Evolutionary conservation across 2,888 invertebrate species (phyloP).

Genomic region (Sarcophaga rosellei): DNA sequence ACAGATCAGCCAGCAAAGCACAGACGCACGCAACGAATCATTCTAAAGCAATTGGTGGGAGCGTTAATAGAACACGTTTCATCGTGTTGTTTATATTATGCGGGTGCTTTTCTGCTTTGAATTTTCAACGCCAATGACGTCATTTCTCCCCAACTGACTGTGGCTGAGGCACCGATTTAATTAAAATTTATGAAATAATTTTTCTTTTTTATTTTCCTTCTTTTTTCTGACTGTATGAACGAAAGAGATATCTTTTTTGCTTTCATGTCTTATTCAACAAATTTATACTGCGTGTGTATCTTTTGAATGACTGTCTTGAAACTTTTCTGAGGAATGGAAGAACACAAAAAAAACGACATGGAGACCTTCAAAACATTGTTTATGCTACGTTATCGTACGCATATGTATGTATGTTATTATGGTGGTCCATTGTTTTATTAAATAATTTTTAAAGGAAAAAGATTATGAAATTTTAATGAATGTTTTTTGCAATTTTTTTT

Average conservation of each 20-base stretch:
- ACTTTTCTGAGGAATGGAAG: no score
- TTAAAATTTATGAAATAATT: slow-evolving; percentile 26
- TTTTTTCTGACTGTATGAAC: no score
- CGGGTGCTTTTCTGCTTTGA: slow-evolving; percentile 23
- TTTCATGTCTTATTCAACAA: background rate
- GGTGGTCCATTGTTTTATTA: no score
- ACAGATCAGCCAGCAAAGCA: background rate
- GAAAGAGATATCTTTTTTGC: background rate
- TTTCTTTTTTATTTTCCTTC: background rate
- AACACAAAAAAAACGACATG: no score
- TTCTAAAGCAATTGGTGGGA: background rate
- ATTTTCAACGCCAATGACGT: slow-evolving; percentile 31
- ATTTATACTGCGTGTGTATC: no score
- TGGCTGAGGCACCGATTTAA: slow-evolving; percentile 25
- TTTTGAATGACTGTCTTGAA: no score
- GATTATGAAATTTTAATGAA: no score
- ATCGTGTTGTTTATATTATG: background rate
- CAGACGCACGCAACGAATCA: background rate
- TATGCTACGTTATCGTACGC: no score
- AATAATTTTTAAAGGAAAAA: no score
- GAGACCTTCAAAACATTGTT: no score
- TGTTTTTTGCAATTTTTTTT: no score
- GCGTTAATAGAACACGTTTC: background rate
- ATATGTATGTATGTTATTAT: no score
- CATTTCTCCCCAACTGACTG: slow-evolving; percentile 20